phyloP scores from a whole-genome alignment of 2,888 invertebrate genomes.

The Chloroclysta siterata region DNA sequence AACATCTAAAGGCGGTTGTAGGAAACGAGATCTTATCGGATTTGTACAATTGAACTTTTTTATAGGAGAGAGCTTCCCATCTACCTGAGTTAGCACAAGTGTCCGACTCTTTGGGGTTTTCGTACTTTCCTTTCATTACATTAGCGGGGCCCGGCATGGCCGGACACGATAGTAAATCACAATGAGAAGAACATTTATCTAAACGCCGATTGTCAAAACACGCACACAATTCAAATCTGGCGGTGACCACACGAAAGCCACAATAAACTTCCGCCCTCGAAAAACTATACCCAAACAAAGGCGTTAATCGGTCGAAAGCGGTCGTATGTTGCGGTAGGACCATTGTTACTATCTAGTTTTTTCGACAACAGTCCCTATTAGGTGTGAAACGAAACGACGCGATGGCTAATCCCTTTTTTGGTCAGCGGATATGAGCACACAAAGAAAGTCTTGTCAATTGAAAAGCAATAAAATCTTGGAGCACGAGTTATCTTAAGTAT shows the following conservation, averaged over 20 bases:
- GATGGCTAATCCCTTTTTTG: conserved; percentile 55
- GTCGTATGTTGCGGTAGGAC: conserved; percentile 61
- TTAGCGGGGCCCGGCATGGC: conserved; percentile 41
- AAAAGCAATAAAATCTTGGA: conserved; percentile 60
- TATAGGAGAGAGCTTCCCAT: conserved; percentile 36
- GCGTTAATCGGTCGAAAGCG: conserved; percentile 58
- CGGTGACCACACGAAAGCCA: conserved; percentile 66
- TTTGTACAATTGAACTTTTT: conserved; percentile 51
- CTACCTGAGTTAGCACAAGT: conserved; percentile 61
- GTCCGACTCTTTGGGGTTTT: conserved; percentile 30
- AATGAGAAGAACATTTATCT: conserved; percentile 56
- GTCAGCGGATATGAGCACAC: conserved; percentile 49
- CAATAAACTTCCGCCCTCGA: conserved; percentile 70
- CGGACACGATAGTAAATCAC: conserved; percentile 56
- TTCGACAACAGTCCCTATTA: conserved; percentile 52
- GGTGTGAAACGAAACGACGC: conserved; percentile 60
- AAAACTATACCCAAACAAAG: conserved; percentile 54
- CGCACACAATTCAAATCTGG: conserved; percentile 65
- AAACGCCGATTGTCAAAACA: conserved; percentile 71
- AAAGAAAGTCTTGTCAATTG: conserved; percentile 63
- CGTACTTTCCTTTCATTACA: conserved; percentile 37
- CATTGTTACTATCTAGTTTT: conserved; percentile 52
- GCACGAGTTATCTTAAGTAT: conserved; percentile 61
- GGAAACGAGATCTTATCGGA: conserved; percentile 63
- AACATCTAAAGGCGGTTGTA: conserved; percentile 49